These are phyloP conservation scores for Peromyscus californicus DNA, from an alignment of 2,113 vertebrate genomes.

Conservation along the genomic window DNA sequence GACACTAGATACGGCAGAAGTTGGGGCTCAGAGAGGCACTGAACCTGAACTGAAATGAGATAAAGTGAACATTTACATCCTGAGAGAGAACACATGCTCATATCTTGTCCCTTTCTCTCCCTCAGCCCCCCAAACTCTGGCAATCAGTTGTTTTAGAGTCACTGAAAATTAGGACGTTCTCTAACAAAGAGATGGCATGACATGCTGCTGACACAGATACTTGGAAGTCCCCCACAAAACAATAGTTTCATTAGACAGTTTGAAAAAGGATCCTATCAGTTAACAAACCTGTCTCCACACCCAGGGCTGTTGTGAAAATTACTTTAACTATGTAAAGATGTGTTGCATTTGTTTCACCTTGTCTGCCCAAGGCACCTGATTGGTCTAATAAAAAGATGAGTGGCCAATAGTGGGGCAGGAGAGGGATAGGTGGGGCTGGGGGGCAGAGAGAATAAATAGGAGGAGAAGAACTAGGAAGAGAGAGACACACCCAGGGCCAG, in stretches of 20 bases:
- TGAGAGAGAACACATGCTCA: neutral
- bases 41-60: neutral
- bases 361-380: neutral
- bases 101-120: neutral
- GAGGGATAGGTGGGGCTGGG: neutral
- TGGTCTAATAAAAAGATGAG: neutral
- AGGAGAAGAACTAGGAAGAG: neutral
- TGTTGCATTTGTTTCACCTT: neutral
- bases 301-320: neutral
- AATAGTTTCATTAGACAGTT: neutral
- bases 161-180: conserved; percentile 7
- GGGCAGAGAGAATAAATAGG: neutral
- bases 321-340: neutral
- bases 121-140: neutral
- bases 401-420: neutral
- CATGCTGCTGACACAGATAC: neutral
- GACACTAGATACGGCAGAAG: neutral
- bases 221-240: neutral
- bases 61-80: neutral
- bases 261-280: neutral
- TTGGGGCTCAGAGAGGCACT: neutral
- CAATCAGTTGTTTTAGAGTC: conserved; percentile 7
- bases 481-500: neutral
- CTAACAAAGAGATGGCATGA: neutral
- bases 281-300: neutral